Evolutionary conservation across 2,888 invertebrate species (phyloP), one percentile per base, ranked within the genome.

Genomic region (Thumatha senex): DNA sequence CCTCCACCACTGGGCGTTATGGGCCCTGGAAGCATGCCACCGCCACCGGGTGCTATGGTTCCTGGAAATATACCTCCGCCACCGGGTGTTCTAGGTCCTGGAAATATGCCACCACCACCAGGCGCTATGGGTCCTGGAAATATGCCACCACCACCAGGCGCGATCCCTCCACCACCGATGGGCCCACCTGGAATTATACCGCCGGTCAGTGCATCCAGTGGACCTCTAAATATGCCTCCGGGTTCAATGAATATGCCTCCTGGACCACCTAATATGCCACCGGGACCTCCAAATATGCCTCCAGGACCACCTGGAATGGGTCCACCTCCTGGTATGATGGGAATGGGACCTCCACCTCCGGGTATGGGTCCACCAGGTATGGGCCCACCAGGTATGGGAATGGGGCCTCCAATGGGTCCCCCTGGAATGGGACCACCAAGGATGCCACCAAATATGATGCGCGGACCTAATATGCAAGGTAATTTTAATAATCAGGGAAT

Each of bases 371-470:
- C 40, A 2, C 48, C 46, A 39, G 67, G 62, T 14, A 80, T 82
- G 79, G 79, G 70, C 1, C 76, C 78, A 2, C 74, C 72, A 39
- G 68, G 79, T 2, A 78, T 80, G 73, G 80, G 69, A 0, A 75
- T 82, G 76, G 78, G 79, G n/a, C 82, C 84, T 4, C 79, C 78
- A 15, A 72, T 75, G 65, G 78, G 76, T 13, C 82, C 82, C 0
- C 80, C 82, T n/a, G 82, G 83, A 1, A 85, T 86, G 78, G 82
- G 82, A 1, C 82, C 78, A 4, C 79, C 84, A 11, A 74, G 82
- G 65, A 85, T 87, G 82, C 83, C 86, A 4, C 85, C 84, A 29
- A 76, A 75, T 29, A 86, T 87, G 83, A 84, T 86, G 84, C 75
- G 77, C 9, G 82, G 80, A 0, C 79, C 80, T n/a, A 86, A 56